Evolutionary conservation across 2,888 invertebrate genomes (phyloP).

Genomic region (Phalera bucephala): DNA sequence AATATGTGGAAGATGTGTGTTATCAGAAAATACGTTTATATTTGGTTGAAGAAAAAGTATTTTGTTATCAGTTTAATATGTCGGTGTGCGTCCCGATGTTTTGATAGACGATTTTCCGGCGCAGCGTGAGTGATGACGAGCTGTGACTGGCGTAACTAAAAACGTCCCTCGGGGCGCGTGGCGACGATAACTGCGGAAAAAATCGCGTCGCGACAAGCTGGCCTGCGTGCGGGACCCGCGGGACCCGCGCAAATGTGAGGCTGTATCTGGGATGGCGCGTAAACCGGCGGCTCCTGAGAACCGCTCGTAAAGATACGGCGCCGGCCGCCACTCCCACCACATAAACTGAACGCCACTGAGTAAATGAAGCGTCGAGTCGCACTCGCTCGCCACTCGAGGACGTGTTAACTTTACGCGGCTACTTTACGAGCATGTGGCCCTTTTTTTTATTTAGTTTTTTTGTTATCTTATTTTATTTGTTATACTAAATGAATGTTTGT

Average conservation of each 20-base stretch:
- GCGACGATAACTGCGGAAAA: background rate
- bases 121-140: conserved; percentile 13
- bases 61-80: background rate
- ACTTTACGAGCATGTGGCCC: conserved; percentile 37
- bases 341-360: conserved; percentile 45
- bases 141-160: conserved; percentile 1
- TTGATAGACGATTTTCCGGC: conserved; percentile 7
- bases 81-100: conserved; percentile 4
- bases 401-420: conserved; percentile 34
- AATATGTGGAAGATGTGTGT: background rate
- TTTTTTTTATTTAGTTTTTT: no score
- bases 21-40: background rate
- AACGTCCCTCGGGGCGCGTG: conserved; percentile 3
- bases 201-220: background rate
- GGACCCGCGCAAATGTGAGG: conserved; percentile 26
- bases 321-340: conserved; percentile 25
- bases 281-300: conserved; percentile 37
- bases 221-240: conserved; percentile 8
- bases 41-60: background rate
- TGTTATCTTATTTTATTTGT: no score
- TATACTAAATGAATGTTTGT: no score
- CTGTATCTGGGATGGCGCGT: conserved; percentile 35
- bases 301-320: conserved; percentile 48
- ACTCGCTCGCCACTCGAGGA: conserved; percentile 30
- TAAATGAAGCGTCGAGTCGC: conserved; percentile 48